Base-by-base conservation (phyloP, 2,797 vertebrate genomes). In the Pelochelys cantorii region DNA sequence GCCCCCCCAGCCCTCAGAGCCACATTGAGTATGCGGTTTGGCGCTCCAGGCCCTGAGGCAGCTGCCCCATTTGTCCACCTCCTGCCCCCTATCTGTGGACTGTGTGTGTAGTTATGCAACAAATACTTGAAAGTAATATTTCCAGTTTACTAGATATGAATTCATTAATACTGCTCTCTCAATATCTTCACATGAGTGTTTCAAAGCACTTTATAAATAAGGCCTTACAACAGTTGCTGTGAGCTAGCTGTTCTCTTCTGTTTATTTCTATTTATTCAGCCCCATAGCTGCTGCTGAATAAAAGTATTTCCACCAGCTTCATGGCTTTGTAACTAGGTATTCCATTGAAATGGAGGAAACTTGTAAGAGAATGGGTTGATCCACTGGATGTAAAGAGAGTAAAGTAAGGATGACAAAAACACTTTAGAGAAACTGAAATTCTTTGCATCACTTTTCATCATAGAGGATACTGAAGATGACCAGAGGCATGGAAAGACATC, bases 391-490 rank as follows among this genome's bases (percentile, higher is more conserved):
- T 84, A 34, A 60, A 8, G 37, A 42, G 54, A 34, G n/a, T 37
- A n/a, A 48, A 68, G n/a, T 68, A 71, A 62, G 3, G 78, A 60
- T 53, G 12, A 11, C 37, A 83, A 59, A 22, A 37, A 3, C 60
- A 4, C 81, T 75, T 48, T 48, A 71, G 56, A 90, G 42, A 79
- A 2, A 25, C 6, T 74, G 54, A 53, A 89, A 65, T 86, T 5
- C 56, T 60, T 86, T 88, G 7, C 27, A 79, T 93, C 60, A 34
- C 60, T 90, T 62, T 87, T 89, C 86, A 78, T 93, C 93, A 83
- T 92, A 60, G 84, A 88, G 1, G 0, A 54, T 79, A n/a, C 0
- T 68, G 84, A 84, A 42, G 83, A 42, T 88, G 78, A 55, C 0
- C 84, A 90, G 31, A 71, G 12, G 3, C 5, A 4, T 52, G 37